A percentile compares a stretch with the other conserved stretches of the same genome.
Evolutionary conservation across 2,113 vertebrate species (phyloP).

Genomic region (Gymnocephalus cernua): DNA sequence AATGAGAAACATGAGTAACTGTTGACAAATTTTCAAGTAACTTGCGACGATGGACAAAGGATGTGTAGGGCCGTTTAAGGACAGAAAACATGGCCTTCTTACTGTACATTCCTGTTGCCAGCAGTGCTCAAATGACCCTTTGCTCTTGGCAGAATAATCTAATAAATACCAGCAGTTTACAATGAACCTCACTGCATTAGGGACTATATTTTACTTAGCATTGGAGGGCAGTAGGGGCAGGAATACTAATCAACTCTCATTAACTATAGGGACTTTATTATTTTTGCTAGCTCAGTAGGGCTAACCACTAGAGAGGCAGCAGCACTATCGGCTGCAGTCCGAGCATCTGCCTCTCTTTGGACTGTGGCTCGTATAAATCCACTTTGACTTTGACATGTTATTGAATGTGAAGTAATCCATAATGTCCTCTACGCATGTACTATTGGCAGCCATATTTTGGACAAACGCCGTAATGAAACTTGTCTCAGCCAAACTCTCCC

Average conservation of each 20-base stretch:
- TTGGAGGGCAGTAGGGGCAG: not conserved
- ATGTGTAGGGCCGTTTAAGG: not conserved
- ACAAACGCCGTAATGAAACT: not conserved
- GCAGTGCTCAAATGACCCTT: too few species aligned
- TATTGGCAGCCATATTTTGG: too few species aligned
- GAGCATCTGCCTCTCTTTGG: conserved; percentile 43
- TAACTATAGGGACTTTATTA: not conserved
- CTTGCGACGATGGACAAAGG: not conserved
- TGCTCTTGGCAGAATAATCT: not conserved
- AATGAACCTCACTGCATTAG: not conserved
- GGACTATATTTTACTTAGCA: not conserved
- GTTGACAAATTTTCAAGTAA: not conserved
- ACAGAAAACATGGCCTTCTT: not conserved
- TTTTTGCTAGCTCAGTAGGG: conserved; percentile 29
- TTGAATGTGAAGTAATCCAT: conserved; percentile 67
- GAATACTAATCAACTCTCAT: not conserved
- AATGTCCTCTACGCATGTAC: conserved; percentile 23
- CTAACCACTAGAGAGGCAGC: conserved; percentile 13
- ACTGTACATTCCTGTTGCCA: not conserved
- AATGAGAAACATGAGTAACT: not conserved
- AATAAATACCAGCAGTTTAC: not conserved
- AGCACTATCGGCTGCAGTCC: conserved; percentile 44
- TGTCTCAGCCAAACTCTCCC: conserved; percentile 15
- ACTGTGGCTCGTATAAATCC: conserved; percentile 50
- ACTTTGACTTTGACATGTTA: conserved; percentile 61